These are phyloP conservation scores for Leptosomus discolor DNA, from an alignment of 2,113 vertebrate species.

Conservation along the genomic window DNA sequence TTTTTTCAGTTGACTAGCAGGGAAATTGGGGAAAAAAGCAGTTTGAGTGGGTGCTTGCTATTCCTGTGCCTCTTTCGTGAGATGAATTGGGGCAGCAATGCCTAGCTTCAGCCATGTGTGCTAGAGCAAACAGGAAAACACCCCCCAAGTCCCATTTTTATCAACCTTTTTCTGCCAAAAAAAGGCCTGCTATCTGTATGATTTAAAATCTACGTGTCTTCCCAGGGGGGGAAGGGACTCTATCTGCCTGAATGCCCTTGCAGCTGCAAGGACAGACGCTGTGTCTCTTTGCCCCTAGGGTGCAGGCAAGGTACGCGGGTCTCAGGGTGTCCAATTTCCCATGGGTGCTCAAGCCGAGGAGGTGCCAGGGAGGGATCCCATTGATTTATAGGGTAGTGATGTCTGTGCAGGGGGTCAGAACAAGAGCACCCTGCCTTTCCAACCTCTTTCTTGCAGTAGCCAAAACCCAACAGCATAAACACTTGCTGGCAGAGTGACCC, in stretches of 20 bases:
- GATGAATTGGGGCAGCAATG: accelerated
- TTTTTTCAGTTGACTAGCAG: background rate
- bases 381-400: accelerated
- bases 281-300: accelerated
- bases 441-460: background rate
- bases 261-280: background rate
- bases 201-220: background rate
- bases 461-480: accelerated
- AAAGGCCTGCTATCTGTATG: background rate
- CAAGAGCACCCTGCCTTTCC: accelerated
- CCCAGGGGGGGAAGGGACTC: background rate
- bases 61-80: background rate
- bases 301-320: background rate
- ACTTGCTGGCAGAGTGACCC: accelerated
- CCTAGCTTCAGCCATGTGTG: accelerated
- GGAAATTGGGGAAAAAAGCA: background rate
- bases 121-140: background rate
- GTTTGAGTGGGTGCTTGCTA: too few relatives aligned
- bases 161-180: background rate
- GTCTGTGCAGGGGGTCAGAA: background rate
- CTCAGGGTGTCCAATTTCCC: accelerated
- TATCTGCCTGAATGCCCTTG: background rate
- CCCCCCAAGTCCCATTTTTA: background rate
- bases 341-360: accelerated
- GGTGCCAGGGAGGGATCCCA: background rate